A percentile compares a stretch with the other conserved stretches of the same genome.
phyloP scores from a whole-genome alignment of 2,888 invertebrate genomes.

The Candidula unifasciata region DNA sequence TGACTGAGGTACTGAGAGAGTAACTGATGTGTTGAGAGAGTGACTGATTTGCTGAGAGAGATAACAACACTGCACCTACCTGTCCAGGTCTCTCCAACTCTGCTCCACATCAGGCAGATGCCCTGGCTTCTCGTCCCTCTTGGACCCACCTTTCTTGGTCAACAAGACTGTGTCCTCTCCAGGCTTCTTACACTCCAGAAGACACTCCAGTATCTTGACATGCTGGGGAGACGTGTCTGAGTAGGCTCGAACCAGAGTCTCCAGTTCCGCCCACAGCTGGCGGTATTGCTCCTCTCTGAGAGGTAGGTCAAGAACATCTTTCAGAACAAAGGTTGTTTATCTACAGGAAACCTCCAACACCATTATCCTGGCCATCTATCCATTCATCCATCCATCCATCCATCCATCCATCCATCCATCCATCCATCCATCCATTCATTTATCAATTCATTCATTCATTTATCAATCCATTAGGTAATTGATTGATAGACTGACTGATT shows the following conservation, averaged over 20 bases:
- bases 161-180: constrained; percentile 78
- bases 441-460: too few species aligned
- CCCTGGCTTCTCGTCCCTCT: constrained; percentile 59
- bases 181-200: constrained; percentile 87
- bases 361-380: neutral
- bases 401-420: too few species aligned
- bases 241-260: constrained; percentile 88
- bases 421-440: too few species aligned
- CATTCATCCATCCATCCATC: too few species aligned
- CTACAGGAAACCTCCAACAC: neutral
- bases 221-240: constrained; percentile 87
- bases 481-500: too few species aligned
- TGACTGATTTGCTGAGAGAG: neutral
- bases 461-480: too few species aligned
- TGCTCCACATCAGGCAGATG: constrained; percentile 60
- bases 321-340: neutral
- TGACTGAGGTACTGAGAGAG: neutral
- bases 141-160: constrained; percentile 55
- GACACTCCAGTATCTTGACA: constrained; percentile 75
- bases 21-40: neutral
- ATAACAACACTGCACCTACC: constrained; percentile 56
- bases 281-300: constrained; percentile 91
- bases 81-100: constrained; percentile 75
- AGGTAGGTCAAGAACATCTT: neutral
- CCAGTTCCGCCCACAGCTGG: constrained; percentile 92